Evolutionary conservation across 1,140 invertebrate species (phyloP).

Genomic region (Holcopasites calliopsidis): DNA sequence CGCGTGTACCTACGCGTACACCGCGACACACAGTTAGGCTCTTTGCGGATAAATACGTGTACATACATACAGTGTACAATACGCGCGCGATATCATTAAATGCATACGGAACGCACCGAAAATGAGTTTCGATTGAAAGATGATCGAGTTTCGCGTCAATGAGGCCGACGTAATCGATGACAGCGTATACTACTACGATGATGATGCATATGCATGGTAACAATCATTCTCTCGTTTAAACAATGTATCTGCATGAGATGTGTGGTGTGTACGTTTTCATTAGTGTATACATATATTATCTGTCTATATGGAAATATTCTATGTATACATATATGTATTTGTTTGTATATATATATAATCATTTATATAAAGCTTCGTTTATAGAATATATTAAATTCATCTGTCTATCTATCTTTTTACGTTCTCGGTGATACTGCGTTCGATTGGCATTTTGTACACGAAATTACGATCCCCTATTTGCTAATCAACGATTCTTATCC

Average conservation of each 20-base stretch:
- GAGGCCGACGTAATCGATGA: not conserved
- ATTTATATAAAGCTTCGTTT: slow-evolving; percentile 55
- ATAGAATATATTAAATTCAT: slow-evolving; percentile 65
- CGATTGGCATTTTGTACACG: slow-evolving; percentile 53
- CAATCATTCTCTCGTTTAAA: not conserved
- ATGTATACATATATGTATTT: slow-evolving; percentile 35
- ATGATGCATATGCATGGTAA: slow-evolving; percentile 8
- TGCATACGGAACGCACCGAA: not conserved
- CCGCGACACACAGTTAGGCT: slow-evolving; percentile 16
- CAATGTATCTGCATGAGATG: not conserved
- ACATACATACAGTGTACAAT: slow-evolving; percentile 26
- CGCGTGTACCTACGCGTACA: slow-evolving; percentile 25
- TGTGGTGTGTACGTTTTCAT: slow-evolving; percentile 15
- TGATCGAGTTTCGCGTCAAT: slow-evolving; percentile 8
- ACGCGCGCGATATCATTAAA: not conserved
- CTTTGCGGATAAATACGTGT: slow-evolving; percentile 29
- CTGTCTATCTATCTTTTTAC: slow-evolving; percentile 1
- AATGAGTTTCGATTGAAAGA: slow-evolving; percentile 26
- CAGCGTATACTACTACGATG: not conserved
- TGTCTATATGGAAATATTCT: slow-evolving; percentile 54
- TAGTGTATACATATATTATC: slow-evolving; percentile 46
- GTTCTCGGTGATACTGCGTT: slow-evolving; percentile 45
- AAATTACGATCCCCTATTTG: slow-evolving; percentile 3
- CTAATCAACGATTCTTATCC: not conserved
- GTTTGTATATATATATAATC: slow-evolving; percentile 36